Conservation (phyloP, 2,888 invertebrate genomes). For the Adelognathus sp. region DNA sequence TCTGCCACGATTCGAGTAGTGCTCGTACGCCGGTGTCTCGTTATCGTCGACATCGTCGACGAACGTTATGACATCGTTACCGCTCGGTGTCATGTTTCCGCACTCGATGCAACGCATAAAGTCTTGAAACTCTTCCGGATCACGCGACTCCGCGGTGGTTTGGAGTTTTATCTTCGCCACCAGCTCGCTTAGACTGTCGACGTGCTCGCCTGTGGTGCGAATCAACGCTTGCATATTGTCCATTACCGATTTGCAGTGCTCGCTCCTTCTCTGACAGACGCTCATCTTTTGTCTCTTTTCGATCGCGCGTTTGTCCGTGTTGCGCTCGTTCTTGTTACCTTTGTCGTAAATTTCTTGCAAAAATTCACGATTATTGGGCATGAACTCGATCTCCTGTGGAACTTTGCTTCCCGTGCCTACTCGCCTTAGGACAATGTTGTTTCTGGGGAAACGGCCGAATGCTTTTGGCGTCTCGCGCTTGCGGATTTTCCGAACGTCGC, state of each 20-base stretch:
- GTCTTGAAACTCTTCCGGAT: conserved; percentile 14
- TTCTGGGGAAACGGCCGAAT: background rate
- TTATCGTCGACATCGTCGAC: conserved; percentile 24
- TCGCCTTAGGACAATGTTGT: background rate
- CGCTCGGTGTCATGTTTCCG: conserved; percentile 32
- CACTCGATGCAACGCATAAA: conserved; percentile 66
- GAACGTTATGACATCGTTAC: background rate
- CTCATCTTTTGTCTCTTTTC: conserved; percentile 15
- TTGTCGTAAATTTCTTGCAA: background rate
- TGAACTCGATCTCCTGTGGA: conserved; percentile 3
- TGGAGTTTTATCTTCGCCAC: conserved; percentile 22
- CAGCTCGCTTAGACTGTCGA: conserved; percentile 28
- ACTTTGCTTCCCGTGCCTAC: conserved; percentile 12
- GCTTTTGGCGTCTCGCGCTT: conserved; percentile 20
- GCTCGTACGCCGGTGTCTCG: background rate
- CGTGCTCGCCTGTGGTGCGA: conserved; percentile 24
- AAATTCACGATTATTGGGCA: background rate
- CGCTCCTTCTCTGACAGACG: conserved; percentile 47
- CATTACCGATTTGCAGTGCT: conserved; percentile 56
- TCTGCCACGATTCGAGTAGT: conserved; percentile 47
- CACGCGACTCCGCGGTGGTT: background rate
- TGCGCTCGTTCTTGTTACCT: background rate
- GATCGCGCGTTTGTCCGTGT: conserved; percentile 20
- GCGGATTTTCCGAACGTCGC: background rate
- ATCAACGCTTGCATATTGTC: conserved; percentile 37